Evolutionary conservation across 2,888 invertebrate genomes (phyloP).

Genomic region (Nephrotoma flavescens): DNA sequence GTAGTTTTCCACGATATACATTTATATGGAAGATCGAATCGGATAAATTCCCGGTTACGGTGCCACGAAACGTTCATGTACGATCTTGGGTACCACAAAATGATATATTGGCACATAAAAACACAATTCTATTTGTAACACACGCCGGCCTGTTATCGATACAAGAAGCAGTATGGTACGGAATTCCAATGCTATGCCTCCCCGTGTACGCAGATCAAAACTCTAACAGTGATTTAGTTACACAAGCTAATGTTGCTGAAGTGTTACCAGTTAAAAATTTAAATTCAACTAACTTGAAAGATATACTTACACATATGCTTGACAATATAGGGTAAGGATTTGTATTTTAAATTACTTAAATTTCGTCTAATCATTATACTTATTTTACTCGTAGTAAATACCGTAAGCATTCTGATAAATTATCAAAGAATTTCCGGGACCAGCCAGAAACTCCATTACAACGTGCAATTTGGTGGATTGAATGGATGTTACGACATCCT

Average conservation of each 20-base stretch:
- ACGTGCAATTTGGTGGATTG: conserved; percentile 9
- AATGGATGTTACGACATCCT: conserved; percentile 7
- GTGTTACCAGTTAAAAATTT: not conserved
- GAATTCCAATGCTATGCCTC: conserved; percentile 23
- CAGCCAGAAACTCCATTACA: conserved; percentile 8
- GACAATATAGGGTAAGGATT: not conserved
- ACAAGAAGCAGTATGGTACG: conserved; percentile 23
- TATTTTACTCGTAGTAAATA: conserved; percentile 4
- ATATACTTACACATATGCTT: not conserved
- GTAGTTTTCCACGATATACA: conserved; percentile 20
- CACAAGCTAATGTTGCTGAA: not conserved
- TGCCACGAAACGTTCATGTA: conserved; percentile 31
- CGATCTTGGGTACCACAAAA: conserved; percentile 35
- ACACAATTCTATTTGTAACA: conserved; percentile 20
- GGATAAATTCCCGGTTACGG: conserved; percentile 10
- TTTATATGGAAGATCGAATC: conserved; percentile 28
- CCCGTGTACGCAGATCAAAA: conserved; percentile 23
- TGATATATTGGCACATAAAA: conserved; percentile 20
- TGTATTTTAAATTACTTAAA: not conserved
- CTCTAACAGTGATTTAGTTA: conserved; percentile 8
- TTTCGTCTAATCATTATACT: not conserved
- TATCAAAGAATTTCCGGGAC: conserved; percentile 5
- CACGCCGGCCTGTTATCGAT: conserved; percentile 23
- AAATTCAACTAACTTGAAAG: not conserved
- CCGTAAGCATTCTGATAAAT: not conserved